Base-by-base conservation (phyloP, 2,797 vertebrate species). In the Crocidura indochinensis region DNA sequence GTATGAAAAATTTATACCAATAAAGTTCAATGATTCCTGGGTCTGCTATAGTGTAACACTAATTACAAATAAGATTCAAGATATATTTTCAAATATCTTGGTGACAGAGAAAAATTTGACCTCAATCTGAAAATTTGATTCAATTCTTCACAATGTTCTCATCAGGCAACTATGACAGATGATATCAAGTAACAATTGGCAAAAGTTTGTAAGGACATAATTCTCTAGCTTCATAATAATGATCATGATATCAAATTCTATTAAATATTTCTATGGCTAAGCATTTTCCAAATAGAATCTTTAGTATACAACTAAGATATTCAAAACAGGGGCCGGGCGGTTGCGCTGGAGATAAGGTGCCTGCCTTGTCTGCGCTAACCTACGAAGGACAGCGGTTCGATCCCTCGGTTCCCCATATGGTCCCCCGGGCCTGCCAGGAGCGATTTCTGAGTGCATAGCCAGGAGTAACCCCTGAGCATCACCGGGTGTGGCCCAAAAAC, bases 51-150 rank as follows among this genome's bases (percentile, higher is more conserved):
- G 10, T 72, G 38, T 29, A 85, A 17, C 76, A 77, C 22, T 29
- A 62, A 91, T 78, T 20, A 49, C 44, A 94, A 67, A 71, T 3
- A n/a, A 88, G 79, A 87, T 38, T 77, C 10, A 79, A 71, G 20
- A 60, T 78, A 26, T 60, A 83, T 62, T 86, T 85, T 79, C 65
- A 69, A 24, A 27, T 64, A 22, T 14, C 79, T 87, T 76, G 22
- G 2, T 84, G 24, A 73, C 20, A 69, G 31, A 51, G 19, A 24
- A 89, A 38, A 82, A 79, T 94, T 64, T 72, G 72, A 94, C n/a
- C 31, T 38, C 19, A 44, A 49, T 60, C 9, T 14, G 27, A 88
- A n/a, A 87, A 53, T 79, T 80, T 38, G 38, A 19, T n/a, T 88
- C 29, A 87, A 53, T 80, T 81, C 47, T 83, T 88, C 29, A 20